Base-by-base conservation (phyloP, 2,113 vertebrate species). In the Oncorhynchus mykiss region DNA sequence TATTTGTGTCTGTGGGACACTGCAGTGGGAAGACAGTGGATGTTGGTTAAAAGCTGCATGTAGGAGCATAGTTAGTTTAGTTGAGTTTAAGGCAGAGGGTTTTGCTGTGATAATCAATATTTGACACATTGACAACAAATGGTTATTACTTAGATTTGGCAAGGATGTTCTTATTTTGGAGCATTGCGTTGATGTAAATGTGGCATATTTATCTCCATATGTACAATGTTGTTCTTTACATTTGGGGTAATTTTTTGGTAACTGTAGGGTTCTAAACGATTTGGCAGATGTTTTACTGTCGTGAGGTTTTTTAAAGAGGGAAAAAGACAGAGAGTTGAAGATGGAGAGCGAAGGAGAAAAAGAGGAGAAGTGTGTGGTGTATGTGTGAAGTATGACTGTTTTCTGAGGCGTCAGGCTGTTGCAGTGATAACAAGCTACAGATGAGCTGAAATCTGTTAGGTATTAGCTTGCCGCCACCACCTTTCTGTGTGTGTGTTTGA, bases 351-450 rank as follows among this genome's bases (percentile, higher is more conserved):
- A 68, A 34, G 13, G 25, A 66, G 25, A 48, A 48, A 75, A 18
- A 73, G 2, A 18, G 16, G 11, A 22, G 24, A 64, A 51, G 29
- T n/a, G 64, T 64, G 8, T 59, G 49, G 27, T 8, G 70, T 45
- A 39, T 18, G 48, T 45, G 39, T 24, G 49, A 48, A 70, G 9
- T 13, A 13, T 51, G 67, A 71, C 68, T 34, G 71, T 71, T 79
- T 89, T 85, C 81, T 67, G 72, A 83, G 78, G 70, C 49, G 79
- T 83, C 76, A 82, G 88, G 70, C 78, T 77, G 78, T 75, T 48
- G 51, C 77, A 82, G 82, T 69, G 84, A 81, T 89, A 89, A 90
- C 86, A 87, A 85, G 87, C 78, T 76, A 18, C 87, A 89, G 77
- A 86, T 89, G 88, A 86, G 78, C 84, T 72, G 39, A 45, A 45